A percentile compares a stretch with the other conserved stretches of the same genome.
Evolutionary conservation across 2,113 vertebrate genomes (phyloP).

Genomic region (Pandion haliaetus): DNA sequence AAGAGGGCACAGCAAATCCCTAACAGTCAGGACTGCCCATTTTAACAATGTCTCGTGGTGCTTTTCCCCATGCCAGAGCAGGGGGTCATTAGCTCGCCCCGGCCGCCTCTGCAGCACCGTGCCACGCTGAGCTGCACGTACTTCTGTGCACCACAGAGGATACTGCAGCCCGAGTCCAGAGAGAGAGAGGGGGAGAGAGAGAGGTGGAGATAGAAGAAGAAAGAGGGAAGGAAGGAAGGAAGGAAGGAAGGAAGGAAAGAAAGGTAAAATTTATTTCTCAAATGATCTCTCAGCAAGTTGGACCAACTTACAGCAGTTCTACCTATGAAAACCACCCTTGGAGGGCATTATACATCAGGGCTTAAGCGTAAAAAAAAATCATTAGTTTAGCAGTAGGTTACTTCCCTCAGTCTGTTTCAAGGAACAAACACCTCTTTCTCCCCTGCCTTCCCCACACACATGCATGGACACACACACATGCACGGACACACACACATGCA

Average conservation of each 20-base stretch:
- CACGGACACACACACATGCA: too few species aligned
- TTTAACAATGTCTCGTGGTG: neutral
- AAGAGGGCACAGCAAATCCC: neutral
- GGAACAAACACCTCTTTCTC: neutral
- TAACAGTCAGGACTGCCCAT: neutral
- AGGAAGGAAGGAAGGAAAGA: neutral
- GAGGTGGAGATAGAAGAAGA: neutral
- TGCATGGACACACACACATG: too few species aligned
- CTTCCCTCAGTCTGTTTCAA: neutral
- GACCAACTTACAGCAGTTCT: neutral
- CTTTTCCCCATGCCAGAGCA: neutral
- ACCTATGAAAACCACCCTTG: neutral
- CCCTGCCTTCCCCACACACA: neutral
- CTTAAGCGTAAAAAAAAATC: neutral
- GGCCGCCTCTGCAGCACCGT: neutral
- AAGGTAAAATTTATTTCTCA: neutral
- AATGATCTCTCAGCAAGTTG: neutral
- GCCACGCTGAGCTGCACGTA: accelerated
- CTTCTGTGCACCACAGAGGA: neutral
- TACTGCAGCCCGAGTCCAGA: neutral
- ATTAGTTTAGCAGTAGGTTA: neutral
- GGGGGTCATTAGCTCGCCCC: accelerated
- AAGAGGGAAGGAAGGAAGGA: too few species aligned
- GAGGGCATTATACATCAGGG: neutral
- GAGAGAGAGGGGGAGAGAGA: too few species aligned